phyloP scores from a whole-genome alignment of 2,888 invertebrate species.

The Phorcus lineatus region DNA sequence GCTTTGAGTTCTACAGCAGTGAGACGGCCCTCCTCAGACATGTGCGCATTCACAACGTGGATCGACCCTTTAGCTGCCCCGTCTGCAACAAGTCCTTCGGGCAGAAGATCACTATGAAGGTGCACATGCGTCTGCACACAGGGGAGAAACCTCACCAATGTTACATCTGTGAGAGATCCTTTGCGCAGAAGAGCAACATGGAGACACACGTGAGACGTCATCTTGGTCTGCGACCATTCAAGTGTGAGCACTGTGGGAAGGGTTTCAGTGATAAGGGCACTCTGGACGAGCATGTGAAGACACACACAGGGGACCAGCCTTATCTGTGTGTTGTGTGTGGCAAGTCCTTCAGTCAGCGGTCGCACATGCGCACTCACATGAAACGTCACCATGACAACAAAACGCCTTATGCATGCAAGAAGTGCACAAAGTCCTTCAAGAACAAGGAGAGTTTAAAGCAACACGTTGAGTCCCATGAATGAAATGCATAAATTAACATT shows the following conservation, averaged over 20 bases:
- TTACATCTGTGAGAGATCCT: neutral
- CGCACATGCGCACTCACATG: slow-evolving; percentile 2
- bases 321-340: slow-evolving; percentile 30
- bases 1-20: slow-evolving; percentile 21
- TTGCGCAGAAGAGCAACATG: neutral
- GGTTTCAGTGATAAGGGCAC: neutral
- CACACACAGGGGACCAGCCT: neutral
- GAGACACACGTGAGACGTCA: neutral
- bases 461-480: neutral
- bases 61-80: slow-evolving; percentile 34
- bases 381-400: neutral
- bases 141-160: neutral
- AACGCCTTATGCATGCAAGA: neutral
- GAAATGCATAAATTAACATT: too few relatives aligned
- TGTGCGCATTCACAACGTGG: slow-evolving; percentile 20
- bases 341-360: slow-evolving; percentile 38
- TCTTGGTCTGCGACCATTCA: neutral
- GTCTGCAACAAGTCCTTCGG: slow-evolving; percentile 44
- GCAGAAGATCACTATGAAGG: slow-evolving; percentile 40
- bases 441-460: neutral
- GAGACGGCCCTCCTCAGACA: slow-evolving; percentile 14
- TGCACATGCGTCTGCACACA: slow-evolving; percentile 36
- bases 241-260: slow-evolving; percentile 7
- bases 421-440: neutral
- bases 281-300: neutral